Conservation (phyloP, 2,797 vertebrate genomes). For the Ctenosaura bakeri region DNA sequence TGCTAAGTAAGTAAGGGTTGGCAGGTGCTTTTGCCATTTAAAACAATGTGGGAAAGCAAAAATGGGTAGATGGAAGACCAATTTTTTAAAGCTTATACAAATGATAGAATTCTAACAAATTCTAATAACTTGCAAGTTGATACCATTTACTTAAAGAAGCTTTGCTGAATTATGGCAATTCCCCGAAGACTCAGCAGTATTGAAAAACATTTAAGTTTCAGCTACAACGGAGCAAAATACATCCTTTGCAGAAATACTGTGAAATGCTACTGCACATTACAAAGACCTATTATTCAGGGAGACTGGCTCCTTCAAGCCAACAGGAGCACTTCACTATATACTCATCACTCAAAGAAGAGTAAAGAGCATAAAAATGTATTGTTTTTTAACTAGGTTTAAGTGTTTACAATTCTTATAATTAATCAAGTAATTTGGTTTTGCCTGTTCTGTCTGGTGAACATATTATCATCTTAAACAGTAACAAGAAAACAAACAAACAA, state of each 20-base stretch:
- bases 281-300: constrained; percentile 17
- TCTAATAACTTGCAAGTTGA: constrained; percentile 38
- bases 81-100: not conserved
- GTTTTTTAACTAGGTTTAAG: not conserved
- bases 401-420: not conserved
- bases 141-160: not conserved
- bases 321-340: constrained; percentile 12
- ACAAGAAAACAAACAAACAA: no score
- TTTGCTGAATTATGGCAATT: constrained; percentile 59
- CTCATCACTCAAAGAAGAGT: not conserved
- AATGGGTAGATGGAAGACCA: not conserved
- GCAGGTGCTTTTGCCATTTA: not conserved
- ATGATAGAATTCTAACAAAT: constrained; percentile 1
- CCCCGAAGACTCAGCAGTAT: constrained; percentile 33
- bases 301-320: not conserved
- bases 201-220: constrained; percentile 40
- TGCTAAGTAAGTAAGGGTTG: not conserved
- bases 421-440: no score
- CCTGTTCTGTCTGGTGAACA: no score
- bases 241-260: constrained; percentile 52
- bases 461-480: no score
- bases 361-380: not conserved
- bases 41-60: not conserved
- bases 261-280: not conserved
- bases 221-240: constrained; percentile 12